Evolutionary conservation across 2,113 vertebrate genomes (phyloP), one percentile per base, ranked within the genome.

Genomic region (Rhynchomys soricoides): DNA sequence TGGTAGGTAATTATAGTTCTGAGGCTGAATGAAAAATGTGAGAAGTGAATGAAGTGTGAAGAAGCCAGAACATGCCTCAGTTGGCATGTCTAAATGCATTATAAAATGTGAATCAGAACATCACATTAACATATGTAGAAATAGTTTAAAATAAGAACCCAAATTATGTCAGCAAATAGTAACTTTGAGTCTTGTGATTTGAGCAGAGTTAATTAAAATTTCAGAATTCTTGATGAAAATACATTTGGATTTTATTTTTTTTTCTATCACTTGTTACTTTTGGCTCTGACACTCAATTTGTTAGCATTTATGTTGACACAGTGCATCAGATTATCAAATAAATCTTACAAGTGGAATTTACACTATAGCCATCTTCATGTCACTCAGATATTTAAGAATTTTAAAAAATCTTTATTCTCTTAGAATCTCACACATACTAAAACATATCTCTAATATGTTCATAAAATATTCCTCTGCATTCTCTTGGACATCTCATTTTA

Each of bases 11-110:
- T 96, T 98, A 89, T 40, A 75, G 64, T 55, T 91, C 50, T 95
- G 71, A 97, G 75, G 87, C 85, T 97, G 94, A 95, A 75, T 89
- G 66, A 74, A 93, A 95, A 93, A 66, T 95, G 55, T 52, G 97
- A 86, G 91, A 97, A 79, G 75, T 92, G 83, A 93, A 5, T 40
- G 22, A 62, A 91, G 40, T 78, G 26, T 95, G 62, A 88, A 93
- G 88, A 95, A 95, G 24, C 11, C 48, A 40, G 57, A n/a, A n/a
- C 5, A 52, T 82, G 79, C 45, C 64, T 92, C 34, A 55, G 57
- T 37, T 96, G 93, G 29, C 40, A 73, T 50, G 91, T 79, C n/a
- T 90, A 64, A 93, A 17, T 68, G 5, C 64, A 75, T 97, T 89
- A 64, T 89, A 78, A 94, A 96, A 97, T 95, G 24, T 21, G 52